phyloP scores from a whole-genome alignment of 2,113 vertebrate species.

The Heterotilapia buettikoferi region DNA sequence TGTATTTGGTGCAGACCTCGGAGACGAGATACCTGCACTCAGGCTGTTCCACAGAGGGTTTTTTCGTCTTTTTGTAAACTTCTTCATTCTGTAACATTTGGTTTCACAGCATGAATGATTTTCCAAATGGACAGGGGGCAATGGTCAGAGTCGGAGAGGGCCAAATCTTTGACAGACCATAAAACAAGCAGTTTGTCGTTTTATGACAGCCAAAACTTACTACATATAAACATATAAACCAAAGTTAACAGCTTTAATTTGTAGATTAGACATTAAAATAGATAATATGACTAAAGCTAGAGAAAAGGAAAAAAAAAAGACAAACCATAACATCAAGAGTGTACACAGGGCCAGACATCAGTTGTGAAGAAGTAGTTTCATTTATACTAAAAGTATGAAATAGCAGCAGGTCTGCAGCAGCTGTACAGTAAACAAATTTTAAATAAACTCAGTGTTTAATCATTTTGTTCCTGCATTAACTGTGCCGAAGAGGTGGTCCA shows the following conservation, averaged over 20 bases:
- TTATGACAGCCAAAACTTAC: neutral
- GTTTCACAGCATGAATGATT: neutral
- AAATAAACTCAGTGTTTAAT: slow-evolving; percentile 48
- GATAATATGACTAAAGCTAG: neutral
- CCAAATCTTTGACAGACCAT: neutral
- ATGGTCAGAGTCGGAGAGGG: neutral
- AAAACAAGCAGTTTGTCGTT: neutral
- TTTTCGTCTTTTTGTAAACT: neutral
- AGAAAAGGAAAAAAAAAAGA: neutral
- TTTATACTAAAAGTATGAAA: slow-evolving; percentile 24
- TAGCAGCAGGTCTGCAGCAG: neutral
- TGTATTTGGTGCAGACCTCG: neutral
- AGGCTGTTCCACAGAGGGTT: neutral
- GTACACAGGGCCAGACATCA: neutral
- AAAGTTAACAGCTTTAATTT: neutral
- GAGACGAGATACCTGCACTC: neutral
- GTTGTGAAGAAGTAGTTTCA: slow-evolving; percentile 9
- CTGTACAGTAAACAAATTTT: slow-evolving; percentile 30
- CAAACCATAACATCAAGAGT: neutral
- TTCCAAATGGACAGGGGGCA: neutral
- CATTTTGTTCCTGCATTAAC: slow-evolving; percentile 25
- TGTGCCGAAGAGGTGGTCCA: slow-evolving; percentile 42
- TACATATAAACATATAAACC: neutral
- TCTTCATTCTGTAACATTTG: neutral
- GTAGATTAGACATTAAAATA: neutral